Base-by-base conservation (phyloP, 2,888 invertebrate species). In the Oscheius sp. region DNA sequence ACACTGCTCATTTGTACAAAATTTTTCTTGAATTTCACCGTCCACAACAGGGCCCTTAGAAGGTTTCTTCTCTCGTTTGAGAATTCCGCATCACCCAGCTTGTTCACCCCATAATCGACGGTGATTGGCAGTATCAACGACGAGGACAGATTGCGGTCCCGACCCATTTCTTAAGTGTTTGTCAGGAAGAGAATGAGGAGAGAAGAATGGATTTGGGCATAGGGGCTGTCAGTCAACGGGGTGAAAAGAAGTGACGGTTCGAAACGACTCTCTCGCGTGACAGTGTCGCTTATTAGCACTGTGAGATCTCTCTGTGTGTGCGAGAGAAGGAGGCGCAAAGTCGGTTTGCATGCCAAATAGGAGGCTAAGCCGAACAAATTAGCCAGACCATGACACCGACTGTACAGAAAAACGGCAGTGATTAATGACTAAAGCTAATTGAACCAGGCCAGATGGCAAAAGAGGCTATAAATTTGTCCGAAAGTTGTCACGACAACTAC, bases 1-100 rank as follows among this genome's bases (percentile, higher is more conserved):
- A 82, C 65, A 47, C 78, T 76, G 62, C 79, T 73, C 33, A 82
- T 70, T 29, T 76, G 58, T 21, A 82, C 70, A 70, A 80, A 79
- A 70, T 83, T 83, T 58, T 80, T 80, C 58, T 75, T 74, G 11
- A 80, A 21, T 66, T 78, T 79, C 29, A 83, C 70, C 13, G 77
- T 76, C 74, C 81, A 79, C 51, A 76, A n/a, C 48, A 79, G 66
- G 32, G 65, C 68, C 75, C 73, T 80, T 11, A 75, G 55, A 35
- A 75, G 51, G 53, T 74, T 68, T 55, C 37, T 29, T 3, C 74
- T 33, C 59, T 68, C 74, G 63, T 76, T 77, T 5, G 79, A 78
- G 66, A 79, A 79, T 58, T 81, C 79, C 32, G 75, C 50, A 37
- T 77, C 68, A 7, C 76, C 50, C 42, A 75, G 65, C 21, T 55